phyloP scores from a whole-genome alignment of 2,113 vertebrate genomes.

The Cervus canadensis region DNA sequence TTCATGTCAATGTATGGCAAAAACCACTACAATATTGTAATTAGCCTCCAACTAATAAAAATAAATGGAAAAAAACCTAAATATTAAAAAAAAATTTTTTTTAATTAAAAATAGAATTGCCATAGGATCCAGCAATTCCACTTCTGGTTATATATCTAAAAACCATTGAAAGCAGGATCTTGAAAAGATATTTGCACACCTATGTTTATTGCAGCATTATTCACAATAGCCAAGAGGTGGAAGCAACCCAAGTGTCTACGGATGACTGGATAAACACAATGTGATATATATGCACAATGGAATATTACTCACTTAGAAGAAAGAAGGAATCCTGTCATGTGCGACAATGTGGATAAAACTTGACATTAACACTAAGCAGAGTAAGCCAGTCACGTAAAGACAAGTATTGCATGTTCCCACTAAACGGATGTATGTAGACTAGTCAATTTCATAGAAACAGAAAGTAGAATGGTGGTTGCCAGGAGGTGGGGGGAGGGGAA shows the following conservation, averaged over 20 bases:
- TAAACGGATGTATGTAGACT: neutral
- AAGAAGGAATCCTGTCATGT: neutral
- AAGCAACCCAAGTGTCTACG: neutral
- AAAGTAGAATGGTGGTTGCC: neutral
- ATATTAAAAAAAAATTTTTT: too few relatives aligned
- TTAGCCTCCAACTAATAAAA: too few relatives aligned
- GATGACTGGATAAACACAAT: neutral
- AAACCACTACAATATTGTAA: too few relatives aligned
- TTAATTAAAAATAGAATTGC: neutral
- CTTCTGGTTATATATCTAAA: neutral
- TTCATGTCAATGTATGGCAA: too few relatives aligned
- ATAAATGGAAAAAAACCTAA: too few relatives aligned
- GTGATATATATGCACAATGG: neutral
- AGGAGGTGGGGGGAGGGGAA: too few relatives aligned
- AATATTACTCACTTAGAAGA: neutral
- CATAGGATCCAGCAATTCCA: neutral
- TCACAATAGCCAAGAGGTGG: neutral
- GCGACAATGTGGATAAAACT: neutral
- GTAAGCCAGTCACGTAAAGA: neutral
- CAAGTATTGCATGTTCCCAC: neutral
- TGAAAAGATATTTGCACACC: neutral
- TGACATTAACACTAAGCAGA: neutral
- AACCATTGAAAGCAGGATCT: neutral
- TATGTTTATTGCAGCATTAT: neutral
- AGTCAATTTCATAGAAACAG: neutral